Base-by-base conservation (phyloP, 2,888 invertebrate genomes). In the Aphidius colemani region DNA sequence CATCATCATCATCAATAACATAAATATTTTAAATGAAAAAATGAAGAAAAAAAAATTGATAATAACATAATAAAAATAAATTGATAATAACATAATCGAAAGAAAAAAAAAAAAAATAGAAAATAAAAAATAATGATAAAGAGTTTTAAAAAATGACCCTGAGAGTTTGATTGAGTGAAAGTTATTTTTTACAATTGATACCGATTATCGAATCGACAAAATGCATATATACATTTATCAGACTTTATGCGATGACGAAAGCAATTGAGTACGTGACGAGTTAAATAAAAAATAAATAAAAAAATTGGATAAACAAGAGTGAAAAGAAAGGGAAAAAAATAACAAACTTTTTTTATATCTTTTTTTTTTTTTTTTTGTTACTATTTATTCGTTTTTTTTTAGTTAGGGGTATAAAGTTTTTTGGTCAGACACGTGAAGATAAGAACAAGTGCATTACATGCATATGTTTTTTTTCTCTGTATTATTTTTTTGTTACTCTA, bases 31-130 rank as follows among this genome's bases (percentile, higher is more conserved):
- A 30, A 30, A 30, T 45, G 7, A 45, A 45, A 9, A 45, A 45
- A 2, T 51, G 48, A n/a, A 50, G 13, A 18, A 18, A 18, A 18
- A 18, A 18, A 13, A 13, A 13, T 13, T 13, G 13, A 13, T 13
- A 30, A 13, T 46, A 51, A 56, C 64, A 53, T 60, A 59, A 62
- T 57, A 41, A 53, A 67, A 67, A 67, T 67, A 30, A 30, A 30
- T 30, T 30, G 30, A 30, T 30, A 30, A 30, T 30, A 30, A 30
- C 30, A 30, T 30, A 56, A 61, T 41, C 50, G 44, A 50, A 41
- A 57, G 6, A 7, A 7, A 13, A 39, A 39, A 53, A 46, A 46
- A 43, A 49, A 46, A 50, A 39, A 30, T 10, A 45, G 11, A 8
- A 39, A 6, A 10, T 6, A 46, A 57, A 3, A 45, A 48, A 57